Conservation (phyloP, 2,797 vertebrate genomes). For the Enoplosus armatus region DNA sequence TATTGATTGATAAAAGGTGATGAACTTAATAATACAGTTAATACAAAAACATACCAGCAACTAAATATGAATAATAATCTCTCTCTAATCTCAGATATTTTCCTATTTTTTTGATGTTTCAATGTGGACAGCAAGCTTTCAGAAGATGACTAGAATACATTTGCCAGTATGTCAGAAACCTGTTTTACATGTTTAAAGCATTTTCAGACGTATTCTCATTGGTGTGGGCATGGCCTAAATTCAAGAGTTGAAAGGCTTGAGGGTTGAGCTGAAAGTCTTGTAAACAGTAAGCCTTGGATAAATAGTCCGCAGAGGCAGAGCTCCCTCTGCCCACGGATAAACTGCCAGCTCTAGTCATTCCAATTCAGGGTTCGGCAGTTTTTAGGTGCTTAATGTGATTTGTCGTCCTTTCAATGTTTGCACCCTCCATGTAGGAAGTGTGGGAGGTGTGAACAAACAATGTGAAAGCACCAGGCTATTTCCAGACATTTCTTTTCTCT, state of each 20-base stretch:
- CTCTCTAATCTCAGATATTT: too few relatives aligned
- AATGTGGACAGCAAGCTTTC: background rate
- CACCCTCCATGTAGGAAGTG: slow-evolving; percentile 50
- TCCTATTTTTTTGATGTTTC: background rate
- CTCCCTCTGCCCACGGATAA: slow-evolving; percentile 63
- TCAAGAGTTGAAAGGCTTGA: slow-evolving; percentile 52
- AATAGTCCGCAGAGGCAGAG: slow-evolving; percentile 59
- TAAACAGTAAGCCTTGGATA: slow-evolving; percentile 66
- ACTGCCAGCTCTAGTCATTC: slow-evolving; percentile 61
- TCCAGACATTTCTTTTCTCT: slow-evolving; percentile 46
- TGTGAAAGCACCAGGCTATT: slow-evolving; percentile 56
- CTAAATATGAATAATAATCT: background rate
- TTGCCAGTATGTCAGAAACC: background rate
- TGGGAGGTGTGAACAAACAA: slow-evolving; percentile 73
- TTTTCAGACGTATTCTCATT: slow-evolving; percentile 37
- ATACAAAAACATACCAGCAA: background rate
- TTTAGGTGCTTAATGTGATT: slow-evolving; percentile 67
- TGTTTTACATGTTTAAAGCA: slow-evolving; percentile 29
- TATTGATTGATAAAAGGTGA: background rate
- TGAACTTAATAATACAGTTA: background rate
- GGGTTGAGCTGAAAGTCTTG: slow-evolving; percentile 59
- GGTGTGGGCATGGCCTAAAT: slow-evolving; percentile 54
- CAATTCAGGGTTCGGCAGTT: slow-evolving; percentile 55
- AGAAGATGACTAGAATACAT: background rate
- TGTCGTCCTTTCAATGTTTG: slow-evolving; percentile 62